phyloP scores from a whole-genome alignment of 2,888 invertebrate genomes.

The Dryadula phaetusa region DNA sequence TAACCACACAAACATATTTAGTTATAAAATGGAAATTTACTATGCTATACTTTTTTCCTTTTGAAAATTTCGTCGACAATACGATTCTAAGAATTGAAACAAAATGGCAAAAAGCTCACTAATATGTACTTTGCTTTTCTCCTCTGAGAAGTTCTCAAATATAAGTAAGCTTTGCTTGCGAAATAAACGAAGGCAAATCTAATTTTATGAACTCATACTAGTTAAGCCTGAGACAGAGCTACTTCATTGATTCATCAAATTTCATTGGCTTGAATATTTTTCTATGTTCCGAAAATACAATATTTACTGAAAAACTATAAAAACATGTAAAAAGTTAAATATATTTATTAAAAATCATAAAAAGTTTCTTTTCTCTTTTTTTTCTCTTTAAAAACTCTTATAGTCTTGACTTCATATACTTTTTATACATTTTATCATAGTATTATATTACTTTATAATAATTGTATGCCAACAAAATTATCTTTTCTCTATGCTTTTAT shows the following conservation, averaged over 20 bases:
- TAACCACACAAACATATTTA: slow-evolving; percentile 1
- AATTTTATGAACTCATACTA: slow-evolving; percentile 39
- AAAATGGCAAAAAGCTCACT: slow-evolving; percentile 17
- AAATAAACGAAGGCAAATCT: slow-evolving; percentile 43
- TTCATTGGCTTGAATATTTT: slow-evolving; percentile 17
- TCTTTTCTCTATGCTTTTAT: too few relatives aligned
- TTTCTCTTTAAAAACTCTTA: too few relatives aligned
- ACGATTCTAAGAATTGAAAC: slow-evolving; percentile 23
- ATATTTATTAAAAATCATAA: too few relatives aligned
- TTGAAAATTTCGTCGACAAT: slow-evolving; percentile 12
- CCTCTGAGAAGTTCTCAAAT: slow-evolving; percentile 21
- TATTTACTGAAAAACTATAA: too few relatives aligned
- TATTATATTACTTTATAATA: too few relatives aligned
- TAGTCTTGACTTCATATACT: too few relatives aligned
- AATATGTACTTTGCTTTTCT: slow-evolving; percentile 29
- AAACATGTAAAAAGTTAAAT: too few relatives aligned
- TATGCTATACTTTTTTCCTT: slow-evolving; percentile 11
- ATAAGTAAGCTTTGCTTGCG: slow-evolving; percentile 34
- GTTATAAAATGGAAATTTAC: neutral
- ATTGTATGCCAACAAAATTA: too few relatives aligned
- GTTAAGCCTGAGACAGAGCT: slow-evolving; percentile 30
- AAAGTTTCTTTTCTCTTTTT: too few relatives aligned
- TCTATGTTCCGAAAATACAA: slow-evolving; percentile 4
- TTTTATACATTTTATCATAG: too few relatives aligned
- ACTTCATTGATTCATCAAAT: too few relatives aligned